Percentiles rank a stretch among this genome's conserved stretches.
These are phyloP conservation scores for Cheilosia impressa DNA, from an alignment of 2,888 invertebrate genomes.

Conservation along the genomic window DNA sequence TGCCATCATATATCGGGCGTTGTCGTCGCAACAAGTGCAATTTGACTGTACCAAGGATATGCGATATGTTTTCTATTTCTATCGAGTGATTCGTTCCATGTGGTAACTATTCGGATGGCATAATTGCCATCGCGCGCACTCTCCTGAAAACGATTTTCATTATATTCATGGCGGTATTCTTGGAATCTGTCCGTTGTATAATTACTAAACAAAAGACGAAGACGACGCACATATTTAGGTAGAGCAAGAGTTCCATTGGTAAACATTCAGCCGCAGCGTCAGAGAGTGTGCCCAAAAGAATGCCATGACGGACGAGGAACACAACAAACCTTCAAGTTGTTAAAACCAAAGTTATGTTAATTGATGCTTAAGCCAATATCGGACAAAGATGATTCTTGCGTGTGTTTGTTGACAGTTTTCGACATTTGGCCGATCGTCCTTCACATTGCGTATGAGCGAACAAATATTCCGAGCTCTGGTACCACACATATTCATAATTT, in stretches of 20 bases:
- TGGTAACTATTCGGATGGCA: conserved; percentile 73
- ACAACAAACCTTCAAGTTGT: conserved; percentile 69
- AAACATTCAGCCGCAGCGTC: conserved; percentile 54
- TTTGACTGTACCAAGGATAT: conserved; percentile 72
- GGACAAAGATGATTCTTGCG: conserved; percentile 62
- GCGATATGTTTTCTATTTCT: conserved; percentile 75
- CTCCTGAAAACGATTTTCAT: conserved; percentile 66
- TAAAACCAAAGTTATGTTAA: conserved; percentile 75
- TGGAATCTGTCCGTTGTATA: conserved; percentile 57
- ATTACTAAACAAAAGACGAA: conserved; percentile 72
- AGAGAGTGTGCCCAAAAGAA: conserved; percentile 39
- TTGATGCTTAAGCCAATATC: conserved; percentile 73
- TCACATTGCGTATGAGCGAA: conserved; percentile 28
- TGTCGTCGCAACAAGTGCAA: conserved; percentile 73
- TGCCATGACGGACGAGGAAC: conserved; percentile 39
- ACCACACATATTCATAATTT: conserved; percentile 38
- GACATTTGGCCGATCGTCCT: conserved; percentile 61
- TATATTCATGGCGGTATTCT: conserved; percentile 71
- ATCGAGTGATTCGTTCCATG: conserved; percentile 75
- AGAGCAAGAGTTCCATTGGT: conserved; percentile 52
- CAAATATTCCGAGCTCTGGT: not conserved
- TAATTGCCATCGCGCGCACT: conserved; percentile 65
- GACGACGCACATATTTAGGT: conserved; percentile 40
- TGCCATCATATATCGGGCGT: conserved; percentile 38
- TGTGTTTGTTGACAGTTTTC: conserved; percentile 70